A percentile compares a stretch with the other conserved stretches of the same genome.
Conservation (phyloP, 2,888 invertebrate genomes). For the Eilema caniola region DNA sequence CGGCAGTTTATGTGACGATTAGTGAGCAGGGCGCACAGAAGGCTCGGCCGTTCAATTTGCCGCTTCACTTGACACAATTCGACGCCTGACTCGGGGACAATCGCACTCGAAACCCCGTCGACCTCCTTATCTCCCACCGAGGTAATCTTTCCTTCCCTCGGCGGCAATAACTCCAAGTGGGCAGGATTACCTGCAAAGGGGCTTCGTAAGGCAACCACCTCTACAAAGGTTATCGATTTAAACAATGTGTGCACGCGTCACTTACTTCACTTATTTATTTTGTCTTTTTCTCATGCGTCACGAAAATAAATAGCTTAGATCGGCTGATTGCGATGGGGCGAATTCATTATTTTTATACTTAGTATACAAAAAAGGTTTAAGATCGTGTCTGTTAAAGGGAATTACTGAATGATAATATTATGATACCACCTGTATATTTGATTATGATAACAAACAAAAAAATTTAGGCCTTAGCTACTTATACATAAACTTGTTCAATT, state of each 20-base stretch:
- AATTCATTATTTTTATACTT: background rate
- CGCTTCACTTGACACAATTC: conserved; percentile 87
- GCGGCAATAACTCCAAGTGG: conserved; percentile 87
- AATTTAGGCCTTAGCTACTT: conserved; percentile 29
- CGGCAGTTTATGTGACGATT: conserved; percentile 85
- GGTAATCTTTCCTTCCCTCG: conserved; percentile 87
- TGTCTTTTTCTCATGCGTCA: conserved; percentile 53
- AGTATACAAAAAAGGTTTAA: background rate
- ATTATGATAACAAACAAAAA: conserved; percentile 8
- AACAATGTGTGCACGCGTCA: conserved; percentile 78
- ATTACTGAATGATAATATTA: background rate
- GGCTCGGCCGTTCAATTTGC: conserved; percentile 87
- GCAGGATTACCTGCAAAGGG: conserved; percentile 86
- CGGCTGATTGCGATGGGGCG: background rate
- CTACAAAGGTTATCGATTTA: conserved; percentile 84
- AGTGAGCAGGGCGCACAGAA: conserved; percentile 82
- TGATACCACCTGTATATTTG: conserved; percentile 6
- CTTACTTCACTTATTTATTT: conserved; percentile 69
- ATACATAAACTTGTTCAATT: conserved; percentile 36
- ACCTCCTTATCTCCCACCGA: conserved; percentile 87
- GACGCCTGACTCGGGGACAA: conserved; percentile 87
- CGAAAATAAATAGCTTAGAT: conserved; percentile 14
- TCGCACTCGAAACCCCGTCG: conserved; percentile 86
- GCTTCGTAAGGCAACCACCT: conserved; percentile 83
- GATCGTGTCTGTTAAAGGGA: background rate